Percentiles rank a stretch among this genome's conserved stretches.
Evolutionary conservation across 2,113 vertebrate species (phyloP).

Genomic region (Stigmatopora nigra): DNA sequence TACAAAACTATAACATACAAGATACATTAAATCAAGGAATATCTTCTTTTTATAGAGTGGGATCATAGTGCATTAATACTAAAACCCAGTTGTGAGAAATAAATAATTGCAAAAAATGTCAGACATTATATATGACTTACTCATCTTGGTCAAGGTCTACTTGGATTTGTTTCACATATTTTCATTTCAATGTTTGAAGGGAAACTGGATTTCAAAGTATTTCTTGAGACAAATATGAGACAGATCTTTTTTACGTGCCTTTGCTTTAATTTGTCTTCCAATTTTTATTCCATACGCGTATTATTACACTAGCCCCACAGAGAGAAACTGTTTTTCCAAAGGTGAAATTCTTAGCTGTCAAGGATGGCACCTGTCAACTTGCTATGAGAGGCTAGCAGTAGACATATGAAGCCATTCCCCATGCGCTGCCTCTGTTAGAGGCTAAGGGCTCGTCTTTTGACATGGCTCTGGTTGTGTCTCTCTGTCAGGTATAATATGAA

Average conservation of each 20-base stretch:
- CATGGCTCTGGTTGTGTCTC: slow-evolving; percentile 33
- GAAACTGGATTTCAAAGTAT: not conserved
- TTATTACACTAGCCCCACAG: slow-evolving; percentile 8
- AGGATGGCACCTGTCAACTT: slow-evolving; percentile 21
- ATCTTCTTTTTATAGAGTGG: not conserved
- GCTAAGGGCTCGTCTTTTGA: slow-evolving; percentile 45
- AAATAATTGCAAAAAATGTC: not conserved
- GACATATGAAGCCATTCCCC: slow-evolving; percentile 37
- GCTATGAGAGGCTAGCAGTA: slow-evolving; percentile 17
- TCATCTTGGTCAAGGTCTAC: not conserved
- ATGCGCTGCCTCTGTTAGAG: slow-evolving; percentile 28
- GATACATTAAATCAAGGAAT: not conserved
- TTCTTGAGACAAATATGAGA: not conserved
- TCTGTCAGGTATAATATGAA: slow-evolving; percentile 57
- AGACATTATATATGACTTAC: not conserved
- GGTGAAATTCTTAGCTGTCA: slow-evolving; percentile 18
- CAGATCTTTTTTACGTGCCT: not conserved
- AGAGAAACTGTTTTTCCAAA: not conserved
- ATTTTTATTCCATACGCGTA: not conserved
- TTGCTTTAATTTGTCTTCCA: not conserved
- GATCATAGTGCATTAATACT: not conserved
- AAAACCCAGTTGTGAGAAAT: no score
- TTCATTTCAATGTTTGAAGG: not conserved
- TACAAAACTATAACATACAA: not conserved
- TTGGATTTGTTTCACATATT: not conserved